phyloP scores from a whole-genome alignment of 2,888 invertebrate species.

The Xiphydria camelus region DNA sequence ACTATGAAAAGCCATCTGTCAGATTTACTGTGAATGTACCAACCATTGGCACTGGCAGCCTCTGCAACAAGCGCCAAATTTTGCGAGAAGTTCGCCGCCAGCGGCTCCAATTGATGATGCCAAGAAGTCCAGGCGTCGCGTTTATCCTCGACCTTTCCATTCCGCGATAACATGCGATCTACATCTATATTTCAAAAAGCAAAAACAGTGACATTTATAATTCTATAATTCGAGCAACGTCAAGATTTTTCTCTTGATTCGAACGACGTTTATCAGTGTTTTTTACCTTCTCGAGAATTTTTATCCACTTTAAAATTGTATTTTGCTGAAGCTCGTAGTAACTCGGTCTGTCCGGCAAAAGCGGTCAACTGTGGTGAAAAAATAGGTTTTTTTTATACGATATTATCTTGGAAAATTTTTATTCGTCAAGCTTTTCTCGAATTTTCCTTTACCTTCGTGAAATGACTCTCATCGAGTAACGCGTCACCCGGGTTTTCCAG shows the following conservation, averaged over 20 bases:
- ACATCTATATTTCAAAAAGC: conserved; percentile 27
- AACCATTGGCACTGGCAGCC: conserved; percentile 47
- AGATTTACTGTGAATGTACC: conserved; percentile 14
- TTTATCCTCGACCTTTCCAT: conserved; percentile 31
- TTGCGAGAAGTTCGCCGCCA: conserved; percentile 35
- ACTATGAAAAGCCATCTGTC: too few relatives aligned
- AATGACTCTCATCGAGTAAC: conserved; percentile 31
- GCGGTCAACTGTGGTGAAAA: conserved; percentile 33
- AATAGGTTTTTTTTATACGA: too few relatives aligned
- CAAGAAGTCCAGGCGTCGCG: conserved; percentile 39
- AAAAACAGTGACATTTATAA: background rate
- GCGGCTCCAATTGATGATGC: conserved; percentile 35
- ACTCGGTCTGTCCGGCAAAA: conserved; percentile 35
- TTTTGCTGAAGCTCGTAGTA: conserved; percentile 24
- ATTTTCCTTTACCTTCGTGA: conserved; percentile 35
- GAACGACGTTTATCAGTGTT: background rate
- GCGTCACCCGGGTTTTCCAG: conserved; percentile 43
- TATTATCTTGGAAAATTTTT: too few relatives aligned
- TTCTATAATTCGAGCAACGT: background rate
- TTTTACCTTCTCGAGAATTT: conserved; percentile 35
- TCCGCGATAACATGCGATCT: conserved; percentile 36
- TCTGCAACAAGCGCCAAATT: conserved; percentile 33
- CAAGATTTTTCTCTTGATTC: background rate
- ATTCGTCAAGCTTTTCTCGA: too few relatives aligned
- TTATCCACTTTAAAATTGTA: conserved; percentile 21